Conservation (phyloP, 1,140 invertebrate genomes). For the Leptoteleia sp. region DNA sequence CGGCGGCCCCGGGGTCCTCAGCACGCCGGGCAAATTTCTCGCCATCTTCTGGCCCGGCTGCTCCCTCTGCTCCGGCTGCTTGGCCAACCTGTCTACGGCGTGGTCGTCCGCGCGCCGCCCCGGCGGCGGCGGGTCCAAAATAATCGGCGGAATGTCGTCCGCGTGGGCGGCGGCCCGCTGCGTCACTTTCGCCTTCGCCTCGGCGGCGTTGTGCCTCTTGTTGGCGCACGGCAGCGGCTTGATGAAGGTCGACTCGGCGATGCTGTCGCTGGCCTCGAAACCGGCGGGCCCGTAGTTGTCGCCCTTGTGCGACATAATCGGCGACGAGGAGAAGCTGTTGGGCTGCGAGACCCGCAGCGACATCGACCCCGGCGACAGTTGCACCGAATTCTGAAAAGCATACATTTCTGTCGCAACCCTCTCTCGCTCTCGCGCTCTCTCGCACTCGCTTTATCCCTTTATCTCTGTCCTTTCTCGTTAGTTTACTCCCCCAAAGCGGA, state of each 20-base stretch:
- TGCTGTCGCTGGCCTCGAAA: slow-evolving; percentile 71
- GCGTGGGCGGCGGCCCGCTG: not conserved
- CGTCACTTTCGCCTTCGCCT: slow-evolving; percentile 12
- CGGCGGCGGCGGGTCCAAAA: slow-evolving; percentile 76
- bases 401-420: slow-evolving; percentile 20
- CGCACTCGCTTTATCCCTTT: no score
- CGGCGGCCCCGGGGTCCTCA: slow-evolving; percentile 77
- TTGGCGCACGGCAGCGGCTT: slow-evolving; percentile 83
- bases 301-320: slow-evolving; percentile 74
- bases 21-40: slow-evolving; percentile 67
- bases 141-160: slow-evolving; percentile 73
- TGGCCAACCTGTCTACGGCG: not conserved
- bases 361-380: slow-evolving; percentile 71
- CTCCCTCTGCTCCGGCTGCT: slow-evolving; percentile 15
- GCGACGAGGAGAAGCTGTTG: slow-evolving; percentile 77
- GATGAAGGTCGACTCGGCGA: slow-evolving; percentile 82
- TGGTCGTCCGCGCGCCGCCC: slow-evolving; percentile 32
- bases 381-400: slow-evolving; percentile 71
- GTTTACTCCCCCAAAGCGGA: slow-evolving; percentile 13
- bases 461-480: slow-evolving; percentile 8
- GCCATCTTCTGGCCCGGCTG: slow-evolving; percentile 2
- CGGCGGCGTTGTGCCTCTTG: slow-evolving; percentile 13
- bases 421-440: no score
- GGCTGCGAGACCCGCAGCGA: slow-evolving; percentile 75
- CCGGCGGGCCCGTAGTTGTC: slow-evolving; percentile 55